Evolutionary conservation across 2,113 vertebrate species (phyloP).

Genomic region (Mastomys natalensis): DNA sequence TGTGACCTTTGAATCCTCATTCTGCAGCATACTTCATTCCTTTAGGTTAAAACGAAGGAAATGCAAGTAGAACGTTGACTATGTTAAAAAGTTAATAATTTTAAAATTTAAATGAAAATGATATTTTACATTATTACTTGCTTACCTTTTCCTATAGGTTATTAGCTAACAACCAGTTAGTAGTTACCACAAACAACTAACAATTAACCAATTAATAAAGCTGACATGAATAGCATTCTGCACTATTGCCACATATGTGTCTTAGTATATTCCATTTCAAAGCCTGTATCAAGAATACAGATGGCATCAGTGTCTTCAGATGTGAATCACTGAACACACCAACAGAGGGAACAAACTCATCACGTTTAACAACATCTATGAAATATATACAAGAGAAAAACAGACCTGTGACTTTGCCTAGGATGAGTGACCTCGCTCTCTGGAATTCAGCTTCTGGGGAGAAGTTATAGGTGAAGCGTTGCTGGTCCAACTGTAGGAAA

Average conservation of each 20-base stretch:
- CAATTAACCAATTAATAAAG: too few species aligned
- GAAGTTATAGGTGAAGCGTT: constrained; percentile 93
- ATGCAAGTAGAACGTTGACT: not conserved
- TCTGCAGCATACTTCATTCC: not conserved
- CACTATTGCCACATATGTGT: not conserved
- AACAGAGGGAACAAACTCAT: not conserved
- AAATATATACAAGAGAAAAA: not conserved
- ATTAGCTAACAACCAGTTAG: not conserved
- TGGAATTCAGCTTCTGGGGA: constrained; percentile 93
- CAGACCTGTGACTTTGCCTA: constrained; percentile 95
- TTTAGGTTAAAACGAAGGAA: constrained; percentile 14
- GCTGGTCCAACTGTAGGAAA: constrained; percentile 92
- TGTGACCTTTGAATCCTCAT: not conserved
- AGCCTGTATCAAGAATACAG: not conserved
- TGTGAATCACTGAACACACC: not conserved
- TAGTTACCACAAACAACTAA: not conserved
- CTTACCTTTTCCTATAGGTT: not conserved
- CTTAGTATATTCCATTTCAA: not conserved
- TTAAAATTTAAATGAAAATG: not conserved
- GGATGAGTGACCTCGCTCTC: constrained; percentile 92
- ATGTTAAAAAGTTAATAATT: not conserved
- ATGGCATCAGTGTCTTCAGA: not conserved
- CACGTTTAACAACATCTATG: not conserved
- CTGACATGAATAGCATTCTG: not conserved
- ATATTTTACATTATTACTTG: not conserved